Evolutionary conservation across 2,797 vertebrate genomes (phyloP).

Genomic region (Capromys pilorides): DNA sequence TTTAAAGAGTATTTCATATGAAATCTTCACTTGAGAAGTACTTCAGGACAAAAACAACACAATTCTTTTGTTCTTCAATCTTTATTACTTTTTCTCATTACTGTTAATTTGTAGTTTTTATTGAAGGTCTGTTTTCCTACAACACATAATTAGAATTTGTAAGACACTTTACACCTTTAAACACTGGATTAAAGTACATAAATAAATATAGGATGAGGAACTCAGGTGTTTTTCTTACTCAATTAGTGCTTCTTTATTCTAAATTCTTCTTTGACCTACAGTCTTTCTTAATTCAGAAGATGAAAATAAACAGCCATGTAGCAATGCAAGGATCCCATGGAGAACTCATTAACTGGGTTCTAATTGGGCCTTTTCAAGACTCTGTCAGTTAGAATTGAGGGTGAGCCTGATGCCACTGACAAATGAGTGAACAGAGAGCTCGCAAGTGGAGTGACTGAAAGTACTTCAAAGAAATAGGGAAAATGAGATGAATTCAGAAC

Average conservation of each 20-base stretch:
- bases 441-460: conserved; percentile 32
- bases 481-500: conserved; percentile 31
- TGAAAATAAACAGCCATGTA: conserved; percentile 66
- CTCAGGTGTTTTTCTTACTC: conserved; percentile 74
- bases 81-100: not conserved
- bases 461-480: not conserved
- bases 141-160: conserved; percentile 62
- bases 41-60: not conserved
- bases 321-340: conserved; percentile 58
- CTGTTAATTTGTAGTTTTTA: conserved; percentile 44
- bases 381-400: conserved; percentile 70
- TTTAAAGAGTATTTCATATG: conserved; percentile 18
- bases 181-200: conserved; percentile 63
- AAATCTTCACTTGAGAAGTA: not conserved
- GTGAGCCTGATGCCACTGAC: not conserved
- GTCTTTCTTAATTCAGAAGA: conserved; percentile 67
- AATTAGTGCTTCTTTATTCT: conserved; percentile 66
- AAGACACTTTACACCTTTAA: conserved; percentile 68
- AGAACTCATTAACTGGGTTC: conserved; percentile 73
- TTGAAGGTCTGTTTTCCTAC: conserved; percentile 40
- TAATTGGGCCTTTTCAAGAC: conserved; percentile 70
- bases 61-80: conserved; percentile 19
- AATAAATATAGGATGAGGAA: conserved; percentile 68
- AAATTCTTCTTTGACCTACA: conserved; percentile 58
- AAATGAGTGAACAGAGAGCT: conserved; percentile 25